A percentile compares a stretch with the other conserved stretches of the same genome.
Evolutionary conservation across 1,140 invertebrate genomes (phyloP).

Genomic region (Drosophila takahashii): DNA sequence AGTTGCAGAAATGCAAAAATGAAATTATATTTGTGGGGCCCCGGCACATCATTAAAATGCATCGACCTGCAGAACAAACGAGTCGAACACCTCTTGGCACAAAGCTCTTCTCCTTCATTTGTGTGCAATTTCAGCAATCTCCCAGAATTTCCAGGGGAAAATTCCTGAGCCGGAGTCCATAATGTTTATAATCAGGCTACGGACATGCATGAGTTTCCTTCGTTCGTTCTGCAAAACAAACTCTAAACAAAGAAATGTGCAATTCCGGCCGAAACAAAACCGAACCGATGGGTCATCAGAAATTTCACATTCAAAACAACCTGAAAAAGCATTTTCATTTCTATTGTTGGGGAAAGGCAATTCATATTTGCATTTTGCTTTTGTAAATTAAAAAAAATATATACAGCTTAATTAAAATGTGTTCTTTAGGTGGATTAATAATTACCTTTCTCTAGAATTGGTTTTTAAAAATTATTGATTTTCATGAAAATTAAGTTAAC

Average conservation of each 20-base stretch:
- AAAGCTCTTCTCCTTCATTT: slow-evolving; percentile 39
- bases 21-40: slow-evolving; percentile 74
- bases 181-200: slow-evolving; percentile 34
- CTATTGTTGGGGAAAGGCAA: neutral
- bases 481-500: too few species aligned
- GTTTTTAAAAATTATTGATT: too few species aligned
- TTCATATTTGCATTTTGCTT: neutral
- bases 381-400: neutral
- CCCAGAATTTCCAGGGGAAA: slow-evolving; percentile 9
- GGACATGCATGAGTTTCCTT: slow-evolving; percentile 22
- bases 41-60: slow-evolving; percentile 78
- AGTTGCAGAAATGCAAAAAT: slow-evolving; percentile 77
- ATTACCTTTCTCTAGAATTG: too few species aligned
- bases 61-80: slow-evolving; percentile 64
- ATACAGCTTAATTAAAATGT: too few species aligned
- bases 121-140: slow-evolving; percentile 57
- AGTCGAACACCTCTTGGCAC: slow-evolving; percentile 58
- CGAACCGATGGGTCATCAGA: neutral
- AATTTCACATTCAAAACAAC: neutral
- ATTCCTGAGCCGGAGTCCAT: neutral
- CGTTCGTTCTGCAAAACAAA: slow-evolving; percentile 20
- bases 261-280: neutral
- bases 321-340: neutral
- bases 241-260: neutral
- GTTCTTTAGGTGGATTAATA: too few species aligned